These are phyloP conservation scores for Brachionus rubens DNA, from an alignment of 1,140 invertebrate species.

Conservation along the genomic window DNA sequence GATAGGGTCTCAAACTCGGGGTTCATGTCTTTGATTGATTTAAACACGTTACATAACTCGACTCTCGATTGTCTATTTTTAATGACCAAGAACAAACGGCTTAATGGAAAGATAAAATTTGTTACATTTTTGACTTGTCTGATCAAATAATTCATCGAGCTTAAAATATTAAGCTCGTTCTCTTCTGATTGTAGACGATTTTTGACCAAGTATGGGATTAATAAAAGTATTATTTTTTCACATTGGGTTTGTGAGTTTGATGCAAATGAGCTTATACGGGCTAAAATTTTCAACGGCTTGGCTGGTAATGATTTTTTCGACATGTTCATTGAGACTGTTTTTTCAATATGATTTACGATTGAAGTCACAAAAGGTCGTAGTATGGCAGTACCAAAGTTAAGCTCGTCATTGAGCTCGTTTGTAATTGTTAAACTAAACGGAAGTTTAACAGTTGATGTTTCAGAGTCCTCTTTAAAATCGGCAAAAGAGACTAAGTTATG, in stretches of 20 bases:
- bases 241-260: constrained; percentile 32
- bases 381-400: constrained; percentile 71
- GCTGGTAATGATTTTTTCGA: constrained; percentile 64
- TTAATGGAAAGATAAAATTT: constrained; percentile 25
- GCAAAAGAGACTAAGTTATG: constrained; percentile 44
- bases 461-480: constrained; percentile 31
- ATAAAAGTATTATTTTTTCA: constrained; percentile 23
- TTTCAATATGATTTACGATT: constrained; percentile 71
- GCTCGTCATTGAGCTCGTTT: background rate
- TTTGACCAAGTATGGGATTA: constrained; percentile 42
- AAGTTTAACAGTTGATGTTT: constrained; percentile 8
- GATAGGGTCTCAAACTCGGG: background rate
- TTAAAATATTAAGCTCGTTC: constrained; percentile 33
- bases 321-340: constrained; percentile 61
- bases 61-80: constrained; percentile 40
- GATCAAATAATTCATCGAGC: constrained; percentile 19
- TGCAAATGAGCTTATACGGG: constrained; percentile 58
- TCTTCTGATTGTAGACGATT: constrained; percentile 41
- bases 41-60: constrained; percentile 17
- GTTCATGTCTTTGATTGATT: background rate
- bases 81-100: background rate
- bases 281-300: constrained; percentile 74
- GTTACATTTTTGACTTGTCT: constrained; percentile 8
- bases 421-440: background rate
- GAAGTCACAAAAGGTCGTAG: constrained; percentile 70